Conservation (phyloP, 2,113 vertebrate genomes). For the Sisor rabdophorus region DNA sequence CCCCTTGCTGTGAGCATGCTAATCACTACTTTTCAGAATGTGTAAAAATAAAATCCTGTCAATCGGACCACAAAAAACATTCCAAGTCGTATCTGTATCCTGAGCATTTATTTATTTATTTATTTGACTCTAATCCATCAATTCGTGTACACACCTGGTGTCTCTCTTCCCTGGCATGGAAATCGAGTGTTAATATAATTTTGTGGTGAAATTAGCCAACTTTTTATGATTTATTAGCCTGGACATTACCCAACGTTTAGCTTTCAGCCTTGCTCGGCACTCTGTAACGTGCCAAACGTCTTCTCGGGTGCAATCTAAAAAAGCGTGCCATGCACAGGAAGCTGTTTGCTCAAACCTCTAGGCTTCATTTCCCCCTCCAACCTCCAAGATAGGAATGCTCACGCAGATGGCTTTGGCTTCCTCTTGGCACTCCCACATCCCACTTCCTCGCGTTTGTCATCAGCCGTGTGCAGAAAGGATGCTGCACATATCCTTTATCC, state of each 20-base stretch:
- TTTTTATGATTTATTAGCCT: slow-evolving; percentile 6
- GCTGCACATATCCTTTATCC: slow-evolving; percentile 44
- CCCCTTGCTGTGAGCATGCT: too few species aligned
- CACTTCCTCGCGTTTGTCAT: slow-evolving; percentile 44
- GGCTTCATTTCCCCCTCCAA: slow-evolving; percentile 20
- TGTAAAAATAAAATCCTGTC: not conserved
- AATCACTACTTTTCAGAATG: not conserved
- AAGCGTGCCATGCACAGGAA: slow-evolving; percentile 15
- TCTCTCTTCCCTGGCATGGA: not conserved
- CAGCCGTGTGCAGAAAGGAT: slow-evolving; percentile 42
- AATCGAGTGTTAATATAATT: not conserved
- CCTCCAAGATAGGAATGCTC: slow-evolving; percentile 30
- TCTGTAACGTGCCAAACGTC: not conserved
- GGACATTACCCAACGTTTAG: not conserved
- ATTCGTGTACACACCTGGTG: not conserved
- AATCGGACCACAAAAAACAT: not conserved
- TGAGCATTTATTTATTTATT: too few species aligned
- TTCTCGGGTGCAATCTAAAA: slow-evolving; percentile 17
- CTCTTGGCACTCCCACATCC: slow-evolving; percentile 37
- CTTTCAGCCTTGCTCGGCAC: not conserved
- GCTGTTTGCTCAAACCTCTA: slow-evolving; percentile 23
- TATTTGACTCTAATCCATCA: too few species aligned
- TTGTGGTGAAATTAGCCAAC: not conserved
- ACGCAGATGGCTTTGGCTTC: slow-evolving; percentile 44
- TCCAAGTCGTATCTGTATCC: too few species aligned